Evolutionary conservation across 2,113 vertebrate genomes (phyloP).

Genomic region (Thamnophis sirtalis): DNA sequence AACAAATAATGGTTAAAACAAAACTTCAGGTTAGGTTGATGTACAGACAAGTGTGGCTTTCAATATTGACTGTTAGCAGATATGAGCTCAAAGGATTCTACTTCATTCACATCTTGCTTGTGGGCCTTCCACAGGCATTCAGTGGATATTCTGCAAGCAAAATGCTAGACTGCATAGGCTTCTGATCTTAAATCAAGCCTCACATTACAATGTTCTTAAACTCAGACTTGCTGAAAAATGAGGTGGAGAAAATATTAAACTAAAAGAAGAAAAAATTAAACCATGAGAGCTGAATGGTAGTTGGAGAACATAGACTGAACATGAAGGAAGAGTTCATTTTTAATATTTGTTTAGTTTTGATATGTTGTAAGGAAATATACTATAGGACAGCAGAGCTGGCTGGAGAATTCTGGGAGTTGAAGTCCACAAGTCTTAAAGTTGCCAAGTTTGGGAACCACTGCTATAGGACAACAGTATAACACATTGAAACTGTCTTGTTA

Average conservation of each 20-base stretch:
- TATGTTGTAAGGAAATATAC: not conserved
- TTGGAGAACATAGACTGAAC: not conserved
- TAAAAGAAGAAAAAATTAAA: not conserved
- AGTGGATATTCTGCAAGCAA: not conserved
- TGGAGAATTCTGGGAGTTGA: too few species aligned
- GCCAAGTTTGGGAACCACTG: too few species aligned
- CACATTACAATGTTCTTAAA: not conserved
- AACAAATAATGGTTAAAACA: not conserved
- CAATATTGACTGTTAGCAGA: not conserved
- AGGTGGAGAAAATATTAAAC: not conserved
- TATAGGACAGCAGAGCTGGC: not conserved
- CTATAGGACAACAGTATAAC: not conserved
- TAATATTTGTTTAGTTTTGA: not conserved
- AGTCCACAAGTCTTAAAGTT: too few species aligned
- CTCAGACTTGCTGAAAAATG: not conserved
- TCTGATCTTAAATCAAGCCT: not conserved
- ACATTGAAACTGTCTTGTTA: not conserved
- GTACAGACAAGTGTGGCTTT: not conserved
- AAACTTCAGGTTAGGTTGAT: not conserved
- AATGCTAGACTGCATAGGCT: not conserved
- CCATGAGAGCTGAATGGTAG: not conserved
- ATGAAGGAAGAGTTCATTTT: not conserved
- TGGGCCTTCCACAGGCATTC: not conserved
- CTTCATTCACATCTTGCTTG: not conserved
- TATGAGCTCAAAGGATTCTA: not conserved